Base-by-base conservation (phyloP, 2,888 invertebrate species). In the Agrochola litura region DNA sequence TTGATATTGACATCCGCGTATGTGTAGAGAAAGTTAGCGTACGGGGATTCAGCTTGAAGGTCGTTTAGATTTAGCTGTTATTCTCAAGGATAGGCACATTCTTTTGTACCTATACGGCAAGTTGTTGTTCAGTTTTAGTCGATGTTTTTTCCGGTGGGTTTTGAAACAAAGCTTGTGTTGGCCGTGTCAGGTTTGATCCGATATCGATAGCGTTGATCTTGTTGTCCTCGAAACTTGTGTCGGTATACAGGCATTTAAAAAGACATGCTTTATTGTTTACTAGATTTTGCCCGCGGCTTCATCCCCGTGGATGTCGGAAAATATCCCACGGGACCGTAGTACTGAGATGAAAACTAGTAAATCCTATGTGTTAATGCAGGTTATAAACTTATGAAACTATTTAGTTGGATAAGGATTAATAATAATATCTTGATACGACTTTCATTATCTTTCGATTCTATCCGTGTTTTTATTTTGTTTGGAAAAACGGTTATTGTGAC, bases 1-100 rank as follows among this genome's bases (percentile, higher is more conserved):
- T 88, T 88, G 88, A 85, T 89, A 86, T 85, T 87, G 88, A 88
- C 89, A 88, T 88, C 88, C 88, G 89, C 72, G 86, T 89, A 77
- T 79, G 83, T 89, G 74, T 88, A 86, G 86, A 88, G 88, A 88
- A 88, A 88, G 88, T 88, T 89, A 89, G 84, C 89, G 86, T 65
- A 73, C 68, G 76, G 83, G 86, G 88, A 88, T 89, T 87, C 86
- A 72, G 66, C 63, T 61, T 49, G 80, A 89, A 88, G 89, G 89
- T 88, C 85, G 74, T 88, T 89, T 89, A 86, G 88, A 89, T 88
- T 88, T 88, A 86, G 85, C 78, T 78, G 78, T 73, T 88, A 68
- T 77, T 68, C 68, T 87, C 82, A 88, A 87, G 88, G 89, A 88
- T 87, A 86, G 56, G 79, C 43, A 65, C 84, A 84, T 87, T 87